These are phyloP conservation scores for Ips typographus DNA, from an alignment of 1,140 invertebrate species.

Conservation along the genomic window DNA sequence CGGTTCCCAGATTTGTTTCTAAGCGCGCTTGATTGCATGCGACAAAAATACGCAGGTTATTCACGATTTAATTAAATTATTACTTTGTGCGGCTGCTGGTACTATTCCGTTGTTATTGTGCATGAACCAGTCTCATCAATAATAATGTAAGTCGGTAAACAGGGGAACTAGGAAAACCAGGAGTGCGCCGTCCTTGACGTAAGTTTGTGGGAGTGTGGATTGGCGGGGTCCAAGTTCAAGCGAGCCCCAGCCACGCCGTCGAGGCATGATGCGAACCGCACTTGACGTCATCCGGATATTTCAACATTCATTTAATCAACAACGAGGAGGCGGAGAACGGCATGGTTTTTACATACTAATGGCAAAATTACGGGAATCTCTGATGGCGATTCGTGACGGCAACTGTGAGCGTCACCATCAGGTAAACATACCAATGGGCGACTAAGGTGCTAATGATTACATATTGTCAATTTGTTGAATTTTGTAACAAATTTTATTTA, in stretches of 20 bases:
- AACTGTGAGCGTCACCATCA: neutral
- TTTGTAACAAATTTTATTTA: too few relatives aligned
- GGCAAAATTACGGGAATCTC: neutral
- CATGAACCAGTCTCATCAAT: too few relatives aligned
- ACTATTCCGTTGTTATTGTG: too few relatives aligned
- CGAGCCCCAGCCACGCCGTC: constrained; percentile 7
- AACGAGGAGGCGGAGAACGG: neutral
- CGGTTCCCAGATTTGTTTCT: too few relatives aligned
- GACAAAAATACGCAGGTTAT: too few relatives aligned
- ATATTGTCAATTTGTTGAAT: too few relatives aligned
- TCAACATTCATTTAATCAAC: neutral
- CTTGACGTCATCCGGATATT: constrained; percentile 8
- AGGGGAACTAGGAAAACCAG: too few relatives aligned
- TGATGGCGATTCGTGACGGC: neutral
- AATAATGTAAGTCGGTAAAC: too few relatives aligned
- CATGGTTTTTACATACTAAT: neutral
- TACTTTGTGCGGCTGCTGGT: too few relatives aligned
- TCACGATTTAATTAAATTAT: too few relatives aligned
- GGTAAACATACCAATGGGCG: neutral
- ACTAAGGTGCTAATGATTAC: neutral
- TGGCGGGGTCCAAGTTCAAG: constrained; percentile 12
- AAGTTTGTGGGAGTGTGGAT: constrained; percentile 9
- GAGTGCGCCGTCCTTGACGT: constrained; percentile 2
- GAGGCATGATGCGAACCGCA: constrained; percentile 2
- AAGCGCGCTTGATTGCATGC: too few relatives aligned